These are phyloP conservation scores for Haliaeetus leucogaster DNA, from an alignment of 2,113 vertebrate genomes.

Conservation along the genomic window DNA sequence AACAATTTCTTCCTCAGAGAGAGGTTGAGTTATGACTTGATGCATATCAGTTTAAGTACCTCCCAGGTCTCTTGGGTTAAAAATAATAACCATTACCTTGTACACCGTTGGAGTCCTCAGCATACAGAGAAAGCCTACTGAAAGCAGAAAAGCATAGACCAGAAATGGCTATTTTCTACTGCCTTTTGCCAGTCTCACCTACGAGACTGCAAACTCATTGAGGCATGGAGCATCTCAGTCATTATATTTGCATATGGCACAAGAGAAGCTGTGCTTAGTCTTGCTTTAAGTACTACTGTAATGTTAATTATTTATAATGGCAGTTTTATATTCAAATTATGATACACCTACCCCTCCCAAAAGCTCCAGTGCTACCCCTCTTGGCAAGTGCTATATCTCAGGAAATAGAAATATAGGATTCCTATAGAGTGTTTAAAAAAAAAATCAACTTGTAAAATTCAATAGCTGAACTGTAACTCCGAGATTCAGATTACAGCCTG, in stretches of 20 bases:
- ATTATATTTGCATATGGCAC: not conserved
- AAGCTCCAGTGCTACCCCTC: not conserved
- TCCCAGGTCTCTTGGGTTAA: not conserved
- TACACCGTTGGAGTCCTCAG: not conserved
- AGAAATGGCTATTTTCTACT: not conserved
- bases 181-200: not conserved
- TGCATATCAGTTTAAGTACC: not conserved
- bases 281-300: not conserved
- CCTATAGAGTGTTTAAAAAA: not conserved
- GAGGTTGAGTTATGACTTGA: not conserved
- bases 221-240: not conserved
- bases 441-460: not conserved
- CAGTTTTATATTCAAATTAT: not conserved
- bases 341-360: accelerated
- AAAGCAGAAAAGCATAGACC: not conserved
- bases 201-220: not conserved
- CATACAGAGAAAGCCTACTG: not conserved
- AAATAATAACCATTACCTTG: not conserved
- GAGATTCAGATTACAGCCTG: not conserved
- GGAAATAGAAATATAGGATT: not conserved
- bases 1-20: not conserved
- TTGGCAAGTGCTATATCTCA: not conserved
- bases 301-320: not conserved
- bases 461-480: not conserved
- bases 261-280: not conserved